Conservation (phyloP, 2,113 vertebrate genomes). For the Amia ocellicauda region DNA sequence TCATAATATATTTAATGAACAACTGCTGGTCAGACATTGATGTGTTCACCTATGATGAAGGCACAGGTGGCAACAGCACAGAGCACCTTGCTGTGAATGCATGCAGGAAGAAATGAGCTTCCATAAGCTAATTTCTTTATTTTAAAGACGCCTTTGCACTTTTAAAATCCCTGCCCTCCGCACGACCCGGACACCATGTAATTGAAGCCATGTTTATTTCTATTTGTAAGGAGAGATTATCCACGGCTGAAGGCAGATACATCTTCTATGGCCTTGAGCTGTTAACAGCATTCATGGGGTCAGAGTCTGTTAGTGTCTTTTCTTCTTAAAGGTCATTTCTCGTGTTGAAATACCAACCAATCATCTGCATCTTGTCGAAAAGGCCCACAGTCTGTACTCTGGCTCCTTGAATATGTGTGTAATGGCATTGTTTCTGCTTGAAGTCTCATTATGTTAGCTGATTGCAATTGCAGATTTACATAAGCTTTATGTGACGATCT, state of each 20-base stretch:
- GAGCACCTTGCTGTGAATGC: background rate
- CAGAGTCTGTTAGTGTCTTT: background rate
- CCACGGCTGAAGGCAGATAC: background rate
- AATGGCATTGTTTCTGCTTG: background rate
- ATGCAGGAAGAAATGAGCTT: too few relatives aligned
- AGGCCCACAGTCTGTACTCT: too few relatives aligned
- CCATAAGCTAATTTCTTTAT: background rate
- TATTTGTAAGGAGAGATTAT: background rate
- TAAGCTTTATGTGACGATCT: too few relatives aligned
- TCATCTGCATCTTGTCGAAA: too few relatives aligned
- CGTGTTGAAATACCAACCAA: background rate
- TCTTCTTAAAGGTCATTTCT: background rate
- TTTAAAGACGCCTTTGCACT: background rate
- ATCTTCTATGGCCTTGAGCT: background rate
- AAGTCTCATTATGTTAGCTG: too few relatives aligned
- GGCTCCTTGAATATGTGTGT: too few relatives aligned
- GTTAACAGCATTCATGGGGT: background rate
- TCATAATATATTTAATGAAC: too few relatives aligned
- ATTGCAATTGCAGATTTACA: too few relatives aligned
- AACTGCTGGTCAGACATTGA: too few relatives aligned
- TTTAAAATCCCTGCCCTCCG: background rate
- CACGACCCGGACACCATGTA: slow-evolving; percentile 1
- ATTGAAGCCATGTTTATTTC: slow-evolving; percentile 12
- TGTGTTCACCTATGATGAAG: too few relatives aligned
- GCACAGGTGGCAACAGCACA: too few relatives aligned